Conservation (phyloP, 1,140 invertebrate species). For the Drosophila nebulosa region DNA sequence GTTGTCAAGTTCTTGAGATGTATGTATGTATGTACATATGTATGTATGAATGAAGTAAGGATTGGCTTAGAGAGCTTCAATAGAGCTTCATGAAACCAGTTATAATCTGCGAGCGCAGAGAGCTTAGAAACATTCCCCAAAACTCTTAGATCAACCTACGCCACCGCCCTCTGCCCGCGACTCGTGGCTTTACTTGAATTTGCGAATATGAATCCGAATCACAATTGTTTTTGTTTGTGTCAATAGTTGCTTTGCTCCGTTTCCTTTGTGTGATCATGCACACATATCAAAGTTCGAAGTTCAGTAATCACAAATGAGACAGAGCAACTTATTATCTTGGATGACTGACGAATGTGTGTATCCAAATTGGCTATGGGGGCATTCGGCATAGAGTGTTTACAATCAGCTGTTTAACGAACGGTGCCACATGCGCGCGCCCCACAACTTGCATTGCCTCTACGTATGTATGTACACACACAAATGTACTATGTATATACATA, state of each 20-base stretch:
- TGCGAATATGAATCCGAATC: neutral
- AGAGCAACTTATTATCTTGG: neutral
- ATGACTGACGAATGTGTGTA: neutral
- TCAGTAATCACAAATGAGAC: neutral
- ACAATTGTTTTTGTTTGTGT: neutral
- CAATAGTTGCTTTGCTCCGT: neutral
- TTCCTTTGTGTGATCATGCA: constrained; percentile 33
- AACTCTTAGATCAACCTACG: neutral
- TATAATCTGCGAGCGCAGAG: neutral
- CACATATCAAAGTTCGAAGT: neutral
- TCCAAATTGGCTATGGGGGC: constrained; percentile 37
- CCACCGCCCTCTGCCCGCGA: neutral
- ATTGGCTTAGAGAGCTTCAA: too few relatives aligned
- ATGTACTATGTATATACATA: constrained; percentile 16
- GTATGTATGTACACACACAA: constrained; percentile 8
- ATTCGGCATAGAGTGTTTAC: constrained; percentile 47
- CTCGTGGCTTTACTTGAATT: neutral
- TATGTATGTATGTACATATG: neutral
- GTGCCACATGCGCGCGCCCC: constrained; percentile 28
- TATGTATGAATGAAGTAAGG: neutral
- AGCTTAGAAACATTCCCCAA: neutral
- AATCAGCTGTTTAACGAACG: constrained; percentile 55
- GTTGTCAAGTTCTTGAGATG: neutral
- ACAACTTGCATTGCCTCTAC: constrained; percentile 4
- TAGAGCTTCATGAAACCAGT: neutral